phyloP scores from a whole-genome alignment of 2,797 vertebrate species.

The Myotis planiceps region DNA sequence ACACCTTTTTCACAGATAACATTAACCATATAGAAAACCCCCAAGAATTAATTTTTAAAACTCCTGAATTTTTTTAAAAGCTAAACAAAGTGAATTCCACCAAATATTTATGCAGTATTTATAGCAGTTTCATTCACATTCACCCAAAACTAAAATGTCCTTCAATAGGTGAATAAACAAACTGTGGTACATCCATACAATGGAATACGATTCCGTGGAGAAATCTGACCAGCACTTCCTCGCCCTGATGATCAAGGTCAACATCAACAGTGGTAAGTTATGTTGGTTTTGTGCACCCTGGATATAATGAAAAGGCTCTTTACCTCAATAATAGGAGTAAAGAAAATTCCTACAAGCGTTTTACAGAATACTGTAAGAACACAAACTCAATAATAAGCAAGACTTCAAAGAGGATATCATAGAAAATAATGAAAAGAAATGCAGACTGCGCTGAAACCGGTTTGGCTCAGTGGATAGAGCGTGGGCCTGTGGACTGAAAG shows the following conservation, averaged over 20 bases:
- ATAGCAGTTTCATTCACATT: background rate
- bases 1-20: background rate
- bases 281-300: background rate
- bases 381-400: background rate
- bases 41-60: background rate
- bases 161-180: background rate
- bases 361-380: background rate
- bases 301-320: background rate
- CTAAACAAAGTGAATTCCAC: background rate
- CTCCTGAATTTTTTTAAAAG: background rate
- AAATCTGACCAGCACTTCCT: background rate
- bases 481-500: too few relatives aligned
- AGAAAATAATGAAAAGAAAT: background rate
- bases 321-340: background rate
- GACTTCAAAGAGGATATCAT: background rate
- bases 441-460: background rate
- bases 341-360: background rate
- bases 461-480: too few relatives aligned
- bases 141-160: background rate
- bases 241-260: background rate
- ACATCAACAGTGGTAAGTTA: background rate
- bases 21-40: background rate
- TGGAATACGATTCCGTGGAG: background rate
- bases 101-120: background rate
- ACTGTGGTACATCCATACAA: background rate